Base-by-base conservation (phyloP, 2,888 invertebrate species). In the Drosophila seclusa region DNA sequence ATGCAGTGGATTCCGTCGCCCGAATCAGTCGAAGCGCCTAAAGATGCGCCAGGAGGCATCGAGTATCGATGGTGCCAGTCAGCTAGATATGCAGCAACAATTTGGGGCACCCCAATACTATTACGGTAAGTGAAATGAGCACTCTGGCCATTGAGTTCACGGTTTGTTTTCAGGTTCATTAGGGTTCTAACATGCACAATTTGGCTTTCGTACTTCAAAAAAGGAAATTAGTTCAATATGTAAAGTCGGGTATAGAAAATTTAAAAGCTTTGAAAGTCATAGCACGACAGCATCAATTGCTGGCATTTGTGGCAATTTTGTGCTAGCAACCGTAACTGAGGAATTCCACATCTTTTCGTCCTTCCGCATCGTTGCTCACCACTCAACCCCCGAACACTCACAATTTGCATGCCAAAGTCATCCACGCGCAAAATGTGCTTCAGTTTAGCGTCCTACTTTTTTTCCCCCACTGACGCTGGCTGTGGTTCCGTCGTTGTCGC, bases 71-170 rank as follows among this genome's bases (percentile, higher is more conserved):
- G 62, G 57, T 18, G 48, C 55, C 11, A 45, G 40, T 4, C 70
- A 78, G 42, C 58, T 73, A 38, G 88, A 84, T 29, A 59, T 71
- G 53, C 87, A 87, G 8, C 86, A 80, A 16, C 83, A 73, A 32
- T 62, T 53, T n/a, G 67, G 72, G 36, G 50, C 76, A 52, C 49
- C 72, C 1, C 89, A 89, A 32, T 85, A 85, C 49, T 82, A 68
- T 59, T 76, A 72, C 27, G 83, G 88, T 87, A 64, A 71, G 77
- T 54, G 5, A 70, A 72, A 21, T 10, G 13, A 32, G 1, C 7
- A n/a, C 27, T 18, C 6, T 11, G 27, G 29, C 38, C 13, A 16
- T 40, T 55, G 29, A 16, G 6, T 29, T 13, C 29, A 7, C 24
- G 16, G 21, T 16, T 16, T 21, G n/a, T 16, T 24, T 54, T 27